Conservation (phyloP, 2,888 invertebrate genomes). For the Onchidella celtica region DNA sequence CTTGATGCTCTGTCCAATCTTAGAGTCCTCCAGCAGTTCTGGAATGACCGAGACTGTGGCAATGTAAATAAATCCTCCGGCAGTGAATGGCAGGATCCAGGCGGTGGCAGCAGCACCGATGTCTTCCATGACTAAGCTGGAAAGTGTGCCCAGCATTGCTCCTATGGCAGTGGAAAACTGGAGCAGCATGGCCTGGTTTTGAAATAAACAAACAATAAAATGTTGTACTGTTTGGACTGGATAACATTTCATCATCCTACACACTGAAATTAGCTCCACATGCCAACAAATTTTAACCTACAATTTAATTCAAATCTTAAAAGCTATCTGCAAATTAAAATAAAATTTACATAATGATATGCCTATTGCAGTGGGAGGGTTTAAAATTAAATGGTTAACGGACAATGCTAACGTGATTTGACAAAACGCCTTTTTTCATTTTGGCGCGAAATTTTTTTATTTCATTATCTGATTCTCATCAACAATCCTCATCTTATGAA, state of each 20-base stretch:
- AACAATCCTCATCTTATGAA: no score
- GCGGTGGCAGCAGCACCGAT: slow-evolving; percentile 77
- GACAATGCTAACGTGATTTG: no score
- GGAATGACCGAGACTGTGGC: slow-evolving; percentile 99
- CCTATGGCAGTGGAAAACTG: slow-evolving; percentile 97
- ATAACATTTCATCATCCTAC: no score
- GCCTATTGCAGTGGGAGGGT: no score
- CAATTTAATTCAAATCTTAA: neutral
- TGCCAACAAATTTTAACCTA: neutral
- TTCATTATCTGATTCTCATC: no score
- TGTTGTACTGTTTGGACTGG: neutral
- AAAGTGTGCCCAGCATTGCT: slow-evolving; percentile 94
- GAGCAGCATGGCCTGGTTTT: slow-evolving; percentile 90
- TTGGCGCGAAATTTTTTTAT: no score
- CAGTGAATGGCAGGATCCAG: slow-evolving; percentile 98
- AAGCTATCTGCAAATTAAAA: no score
- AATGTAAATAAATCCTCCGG: slow-evolving; percentile 99
- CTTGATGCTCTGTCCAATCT: slow-evolving; percentile 92
- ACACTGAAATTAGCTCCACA: no score
- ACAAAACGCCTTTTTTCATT: no score
- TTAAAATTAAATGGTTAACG: no score
- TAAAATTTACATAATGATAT: no score
- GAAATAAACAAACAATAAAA: slow-evolving; percentile 29
- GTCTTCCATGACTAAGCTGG: slow-evolving; percentile 92
- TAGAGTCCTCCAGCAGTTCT: slow-evolving; percentile 93